These are phyloP conservation scores for Rutilus rutilus DNA, from an alignment of 2,113 vertebrate species.

Conservation along the genomic window DNA sequence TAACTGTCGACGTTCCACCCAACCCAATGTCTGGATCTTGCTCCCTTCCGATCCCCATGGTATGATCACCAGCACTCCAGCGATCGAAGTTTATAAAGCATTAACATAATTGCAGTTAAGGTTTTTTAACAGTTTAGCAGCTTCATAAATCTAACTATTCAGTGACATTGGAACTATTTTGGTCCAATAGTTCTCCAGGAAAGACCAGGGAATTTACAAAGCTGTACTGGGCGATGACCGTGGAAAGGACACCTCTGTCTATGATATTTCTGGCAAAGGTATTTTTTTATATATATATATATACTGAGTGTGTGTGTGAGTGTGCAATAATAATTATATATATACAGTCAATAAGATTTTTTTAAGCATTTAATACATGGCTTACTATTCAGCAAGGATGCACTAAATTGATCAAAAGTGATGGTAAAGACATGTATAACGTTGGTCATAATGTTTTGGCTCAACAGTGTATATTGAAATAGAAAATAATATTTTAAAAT, in stretches of 20 bases:
- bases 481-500: background rate
- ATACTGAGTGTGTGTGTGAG: background rate
- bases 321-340: no score
- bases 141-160: background rate
- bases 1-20: conserved; percentile 76
- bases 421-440: background rate
- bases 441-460: no score
- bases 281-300: conserved; percentile 14
- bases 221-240: conserved; percentile 87
- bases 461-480: background rate
- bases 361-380: background rate
- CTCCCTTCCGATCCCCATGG: conserved; percentile 84
- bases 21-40: conserved; percentile 84
- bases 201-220: conserved; percentile 92
- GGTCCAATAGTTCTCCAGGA: conserved; percentile 84
- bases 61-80: conserved; percentile 77
- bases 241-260: conserved; percentile 87
- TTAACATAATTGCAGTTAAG: background rate
- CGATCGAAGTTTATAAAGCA: background rate
- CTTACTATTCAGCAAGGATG: background rate
- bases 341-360: background rate
- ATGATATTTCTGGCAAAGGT: conserved; percentile 91
- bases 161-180: background rate
- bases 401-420: background rate
- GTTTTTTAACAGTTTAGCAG: background rate